Evolutionary conservation across 2,113 vertebrate genomes (phyloP).

Genomic region (Machaerirhynchus nigripectus): DNA sequence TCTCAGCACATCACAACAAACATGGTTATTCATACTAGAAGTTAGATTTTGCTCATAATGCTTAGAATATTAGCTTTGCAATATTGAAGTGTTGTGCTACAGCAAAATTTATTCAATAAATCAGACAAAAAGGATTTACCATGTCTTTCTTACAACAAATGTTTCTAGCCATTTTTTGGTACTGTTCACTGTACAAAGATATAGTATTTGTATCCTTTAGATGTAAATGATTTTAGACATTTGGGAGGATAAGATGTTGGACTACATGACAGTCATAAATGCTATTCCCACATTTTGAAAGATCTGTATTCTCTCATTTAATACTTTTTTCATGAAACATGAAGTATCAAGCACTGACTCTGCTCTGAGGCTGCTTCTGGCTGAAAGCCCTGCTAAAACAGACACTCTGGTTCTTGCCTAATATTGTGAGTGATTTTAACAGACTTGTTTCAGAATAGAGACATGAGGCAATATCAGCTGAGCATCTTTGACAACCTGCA

Average conservation of each 20-base stretch:
- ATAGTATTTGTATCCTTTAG: neutral
- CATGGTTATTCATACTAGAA: neutral
- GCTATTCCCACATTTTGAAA: neutral
- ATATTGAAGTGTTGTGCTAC: neutral
- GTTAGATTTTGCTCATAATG: neutral
- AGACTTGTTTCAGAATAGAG: neutral
- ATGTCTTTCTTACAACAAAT: neutral
- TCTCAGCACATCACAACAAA: neutral
- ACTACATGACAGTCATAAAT: neutral
- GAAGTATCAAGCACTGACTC: neutral
- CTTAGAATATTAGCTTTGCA: neutral
- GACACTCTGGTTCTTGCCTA: neutral
- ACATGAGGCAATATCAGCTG: neutral
- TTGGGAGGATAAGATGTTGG: neutral
- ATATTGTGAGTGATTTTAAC: slow-evolving; percentile 2
- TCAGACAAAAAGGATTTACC: neutral
- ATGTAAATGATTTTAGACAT: neutral
- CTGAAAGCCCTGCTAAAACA: neutral
- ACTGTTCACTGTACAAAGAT: neutral
- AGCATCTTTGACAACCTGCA: neutral
- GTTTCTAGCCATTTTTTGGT: neutral
- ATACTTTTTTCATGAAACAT: neutral
- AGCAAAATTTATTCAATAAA: neutral
- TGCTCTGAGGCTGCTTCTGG: neutral
- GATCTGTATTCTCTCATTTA: neutral